A percentile compares a stretch with the other conserved stretches of the same genome.
Conservation (phyloP, 2,797 vertebrate genomes). For the Mycteria americana region DNA sequence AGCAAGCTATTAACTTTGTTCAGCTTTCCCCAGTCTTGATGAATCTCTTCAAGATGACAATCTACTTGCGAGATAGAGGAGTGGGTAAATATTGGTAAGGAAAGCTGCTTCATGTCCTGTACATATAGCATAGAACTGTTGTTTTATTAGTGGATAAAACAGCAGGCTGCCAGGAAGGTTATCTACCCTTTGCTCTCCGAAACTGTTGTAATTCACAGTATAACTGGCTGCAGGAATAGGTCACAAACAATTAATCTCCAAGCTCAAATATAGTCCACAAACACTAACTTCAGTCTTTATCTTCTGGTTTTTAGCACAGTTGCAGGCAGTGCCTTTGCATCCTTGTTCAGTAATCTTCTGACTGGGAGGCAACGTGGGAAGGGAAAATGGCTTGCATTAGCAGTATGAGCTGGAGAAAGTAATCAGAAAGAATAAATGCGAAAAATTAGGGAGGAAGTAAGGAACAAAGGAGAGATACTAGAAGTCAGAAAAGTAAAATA, state of each 20-base stretch:
- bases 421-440: not conserved
- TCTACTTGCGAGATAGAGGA: not conserved
- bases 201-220: not conserved
- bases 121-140: fast-evolving
- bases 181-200: not conserved
- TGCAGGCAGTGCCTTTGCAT: not conserved
- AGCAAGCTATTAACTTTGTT: not conserved
- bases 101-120: not conserved
- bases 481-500: not conserved
- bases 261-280: not conserved
- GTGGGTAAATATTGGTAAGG: not conserved
- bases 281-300: not conserved
- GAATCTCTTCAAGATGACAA: not conserved
- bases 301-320: not conserved
- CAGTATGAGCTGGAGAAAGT: not conserved
- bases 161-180: not conserved
- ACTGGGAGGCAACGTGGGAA: not conserved
- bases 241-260: not conserved
- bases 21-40: not conserved
- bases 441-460: not conserved
- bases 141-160: not conserved
- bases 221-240: not conserved
- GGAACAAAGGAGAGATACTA: not conserved
- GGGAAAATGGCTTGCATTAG: not conserved
- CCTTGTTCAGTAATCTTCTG: not conserved